Base-by-base conservation (phyloP, 1,140 invertebrate species). In the Drosophila bocqueti region DNA sequence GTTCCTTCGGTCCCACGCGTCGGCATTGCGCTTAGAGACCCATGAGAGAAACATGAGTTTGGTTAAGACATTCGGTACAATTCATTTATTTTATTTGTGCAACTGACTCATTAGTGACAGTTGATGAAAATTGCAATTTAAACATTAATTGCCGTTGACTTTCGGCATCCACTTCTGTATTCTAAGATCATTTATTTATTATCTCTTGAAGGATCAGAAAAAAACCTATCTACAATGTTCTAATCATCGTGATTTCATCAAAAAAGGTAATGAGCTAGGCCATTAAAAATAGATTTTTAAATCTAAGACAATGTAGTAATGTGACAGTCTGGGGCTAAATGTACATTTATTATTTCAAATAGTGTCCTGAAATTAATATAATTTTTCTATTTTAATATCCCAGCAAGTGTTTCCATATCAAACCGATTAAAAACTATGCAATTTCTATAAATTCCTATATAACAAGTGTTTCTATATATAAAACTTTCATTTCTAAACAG, bases 81-180 rank as follows among this genome's bases (percentile, higher is more conserved):
- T 46, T 68, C 52, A 64, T 81, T 72, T 64, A 64, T 79, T 67
- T 57, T 72, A 66, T 73, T 80, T 31, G 38, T 60, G 45, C 82
- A 50, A 86, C 83, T 83, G 77, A 86, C 55, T 81, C 66, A 83
- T 76, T 80, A 83, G 68, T 63, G 84, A 83, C 76, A 80, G 67
- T 57, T 64, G 76, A 66, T 79, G 76, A 87, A 83, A 89, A 76
- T 68, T 89, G 61, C 40, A 65, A 77, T 77, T 77, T 76, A 52
- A 59, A 57, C 54, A 66, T 67, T 75, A 80, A 89, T 83, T 80
- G 76, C 50, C 43, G 65, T 54, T 71, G 75, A 59, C 46, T 78
- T 78, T 46, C 52, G 62, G 64, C 75, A 24, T 43, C 36, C 40
- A 52, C 16, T 18, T 21, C 26, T 26, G 34, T 24, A n/a, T 26